Conservation (phyloP, 2,113 vertebrate species). For the human (Homo sapiens) region GRCh38 chr20:35325001-35325500, state of each 20-base stretch:
- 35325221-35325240: neutral
- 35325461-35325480: neutral
- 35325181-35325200: neutral
- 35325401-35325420: neutral
- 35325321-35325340: conserved; percentile 32
- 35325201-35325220: conserved; percentile 3
- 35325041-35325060: neutral
- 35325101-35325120: neutral
- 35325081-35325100: conserved; percentile 1
- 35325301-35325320: neutral
- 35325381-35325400: conserved; percentile 23
- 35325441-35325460: neutral
- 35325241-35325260: neutral
- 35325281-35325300: neutral
- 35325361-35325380: conserved; percentile 29
- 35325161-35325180: neutral
- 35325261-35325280: neutral
- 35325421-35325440: neutral
- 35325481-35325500: neutral
- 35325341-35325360: neutral
- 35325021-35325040: neutral
- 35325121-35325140: neutral
- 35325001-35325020: conserved; percentile 43
- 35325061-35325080: neutral
- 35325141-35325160: neutral